Evolutionary conservation across 1,140 invertebrate species (phyloP).

Genomic region (Leptinotarsa lineolata): DNA sequence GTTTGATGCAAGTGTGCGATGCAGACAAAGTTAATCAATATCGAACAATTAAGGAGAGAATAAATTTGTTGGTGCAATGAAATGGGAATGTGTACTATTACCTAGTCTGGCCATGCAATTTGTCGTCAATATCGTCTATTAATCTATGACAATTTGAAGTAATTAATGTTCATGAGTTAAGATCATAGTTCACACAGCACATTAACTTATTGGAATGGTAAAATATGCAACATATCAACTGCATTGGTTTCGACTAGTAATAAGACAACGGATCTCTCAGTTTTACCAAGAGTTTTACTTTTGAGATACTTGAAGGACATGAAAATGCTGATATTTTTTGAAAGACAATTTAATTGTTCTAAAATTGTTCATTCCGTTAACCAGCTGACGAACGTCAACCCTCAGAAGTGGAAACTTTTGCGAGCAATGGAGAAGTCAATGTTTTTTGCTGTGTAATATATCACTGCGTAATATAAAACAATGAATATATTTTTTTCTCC

Average conservation of each 20-base stretch:
- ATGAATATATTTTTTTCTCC: no score
- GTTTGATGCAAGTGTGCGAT: slow-evolving; percentile 1
- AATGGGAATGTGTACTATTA: slow-evolving; percentile 16
- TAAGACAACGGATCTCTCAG: not conserved
- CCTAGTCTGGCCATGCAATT: slow-evolving; percentile 26
- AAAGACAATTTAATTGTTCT: no score
- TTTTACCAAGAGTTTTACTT: not conserved
- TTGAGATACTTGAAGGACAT: no score
- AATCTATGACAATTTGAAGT: slow-evolving; percentile 15
- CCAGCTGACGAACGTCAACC: no score
- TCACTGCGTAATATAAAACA: no score
- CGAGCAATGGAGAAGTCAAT: no score
- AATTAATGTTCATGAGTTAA: slow-evolving; percentile 21
- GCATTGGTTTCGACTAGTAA: not conserved
- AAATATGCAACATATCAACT: slow-evolving; percentile 1
- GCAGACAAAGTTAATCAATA: not conserved
- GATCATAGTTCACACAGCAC: slow-evolving; percentile 16
- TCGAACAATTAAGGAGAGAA: slow-evolving; percentile 7
- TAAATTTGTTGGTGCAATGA: not conserved
- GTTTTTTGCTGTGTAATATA: no score
- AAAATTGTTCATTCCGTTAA: no score
- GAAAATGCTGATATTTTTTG: no score
- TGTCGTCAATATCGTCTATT: slow-evolving; percentile 18
- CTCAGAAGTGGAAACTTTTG: no score
- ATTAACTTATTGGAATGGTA: not conserved